phyloP scores from a whole-genome alignment of 2,888 invertebrate species.

The Phanerotoma sp. region DNA sequence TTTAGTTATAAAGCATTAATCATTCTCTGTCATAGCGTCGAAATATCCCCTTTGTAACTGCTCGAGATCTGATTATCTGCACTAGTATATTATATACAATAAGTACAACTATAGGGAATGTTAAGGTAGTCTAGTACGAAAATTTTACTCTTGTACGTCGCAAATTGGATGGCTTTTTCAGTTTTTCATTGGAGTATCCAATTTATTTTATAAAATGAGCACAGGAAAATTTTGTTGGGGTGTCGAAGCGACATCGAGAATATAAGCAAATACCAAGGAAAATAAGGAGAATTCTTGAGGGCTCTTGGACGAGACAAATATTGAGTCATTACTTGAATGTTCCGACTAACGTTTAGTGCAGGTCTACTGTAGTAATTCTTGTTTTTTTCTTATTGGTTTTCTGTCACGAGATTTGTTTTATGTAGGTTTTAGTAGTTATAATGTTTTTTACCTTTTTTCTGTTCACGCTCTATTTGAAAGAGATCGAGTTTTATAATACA shows the following conservation, averaged over 20 bases:
- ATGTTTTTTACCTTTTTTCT: neutral
- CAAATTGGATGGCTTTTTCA: constrained; percentile 39
- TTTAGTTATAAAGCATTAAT: too few species aligned
- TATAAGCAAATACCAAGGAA: too few species aligned
- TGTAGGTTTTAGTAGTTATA: neutral
- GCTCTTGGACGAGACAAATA: constrained; percentile 17
- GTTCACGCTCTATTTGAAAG: constrained; percentile 1
- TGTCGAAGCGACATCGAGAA: constrained; percentile 3
- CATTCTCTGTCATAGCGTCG: too few species aligned
- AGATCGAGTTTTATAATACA: neutral
- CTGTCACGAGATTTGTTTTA: neutral
- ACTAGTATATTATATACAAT: neutral
- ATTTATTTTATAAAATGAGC: constrained; percentile 38
- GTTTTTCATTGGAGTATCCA: constrained; percentile 37
- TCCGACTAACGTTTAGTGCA: constrained; percentile 1
- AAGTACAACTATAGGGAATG: constrained; percentile 1
- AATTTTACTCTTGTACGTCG: constrained; percentile 32
- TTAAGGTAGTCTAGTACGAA: neutral
- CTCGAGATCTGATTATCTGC: too few species aligned
- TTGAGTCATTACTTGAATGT: constrained; percentile 18
- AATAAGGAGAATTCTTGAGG: neutral
- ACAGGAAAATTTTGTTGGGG: constrained; percentile 26
- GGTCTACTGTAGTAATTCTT: constrained; percentile 3
- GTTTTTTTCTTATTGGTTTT: neutral
- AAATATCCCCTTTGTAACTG: too few species aligned